Percentiles rank a stretch among this genome's conserved stretches.
Evolutionary conservation across 30 jellyfish, hydroid and myxozoan species (phyloP).

Genomic region (Cassiopea xamachana): DNA sequence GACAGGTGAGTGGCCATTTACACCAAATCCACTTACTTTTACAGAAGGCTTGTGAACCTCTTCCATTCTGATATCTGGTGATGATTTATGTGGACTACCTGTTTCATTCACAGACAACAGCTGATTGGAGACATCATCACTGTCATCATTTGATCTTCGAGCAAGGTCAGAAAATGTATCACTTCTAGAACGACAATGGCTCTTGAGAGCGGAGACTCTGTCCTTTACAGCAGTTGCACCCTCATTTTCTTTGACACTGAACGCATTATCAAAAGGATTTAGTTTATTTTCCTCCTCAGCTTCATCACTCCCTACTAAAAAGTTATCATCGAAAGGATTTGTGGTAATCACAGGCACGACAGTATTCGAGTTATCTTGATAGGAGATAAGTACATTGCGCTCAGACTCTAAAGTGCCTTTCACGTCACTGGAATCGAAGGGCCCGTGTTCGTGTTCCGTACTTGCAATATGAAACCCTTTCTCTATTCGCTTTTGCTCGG

Average conservation of each 20-base stretch:
- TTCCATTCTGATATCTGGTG: slow-evolving; percentile 48
- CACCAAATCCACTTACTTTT: not conserved
- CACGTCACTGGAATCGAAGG: not conserved
- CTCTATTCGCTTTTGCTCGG: slow-evolving; percentile 21
- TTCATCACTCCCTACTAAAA: slow-evolving; percentile 27
- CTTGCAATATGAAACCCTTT: slow-evolving; percentile 5
- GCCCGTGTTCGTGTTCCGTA: slow-evolving; percentile 38
- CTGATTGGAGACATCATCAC: slow-evolving; percentile 18
- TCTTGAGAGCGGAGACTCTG: slow-evolving; percentile 35
- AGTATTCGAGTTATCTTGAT: not conserved
- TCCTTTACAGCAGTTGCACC: slow-evolving; percentile 19
- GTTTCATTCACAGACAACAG: slow-evolving; percentile 11
- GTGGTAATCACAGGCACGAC: not conserved
- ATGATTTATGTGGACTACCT: slow-evolving; percentile 54
- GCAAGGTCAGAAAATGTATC: slow-evolving; percentile 86
- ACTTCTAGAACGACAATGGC: slow-evolving; percentile 91
- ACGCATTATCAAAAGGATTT: slow-evolving; percentile 67
- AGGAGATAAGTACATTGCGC: not conserved
- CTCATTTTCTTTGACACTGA: not conserved
- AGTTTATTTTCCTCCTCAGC: not conserved
- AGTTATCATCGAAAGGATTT: slow-evolving; percentile 82
- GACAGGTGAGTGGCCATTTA: not conserved
- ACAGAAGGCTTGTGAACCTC: not conserved
- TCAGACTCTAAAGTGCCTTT: slow-evolving; percentile 23
- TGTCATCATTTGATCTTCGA: slow-evolving; percentile 43